Conservation (phyloP, 2,888 invertebrate genomes). For the Drosophila meridiana region DNA sequence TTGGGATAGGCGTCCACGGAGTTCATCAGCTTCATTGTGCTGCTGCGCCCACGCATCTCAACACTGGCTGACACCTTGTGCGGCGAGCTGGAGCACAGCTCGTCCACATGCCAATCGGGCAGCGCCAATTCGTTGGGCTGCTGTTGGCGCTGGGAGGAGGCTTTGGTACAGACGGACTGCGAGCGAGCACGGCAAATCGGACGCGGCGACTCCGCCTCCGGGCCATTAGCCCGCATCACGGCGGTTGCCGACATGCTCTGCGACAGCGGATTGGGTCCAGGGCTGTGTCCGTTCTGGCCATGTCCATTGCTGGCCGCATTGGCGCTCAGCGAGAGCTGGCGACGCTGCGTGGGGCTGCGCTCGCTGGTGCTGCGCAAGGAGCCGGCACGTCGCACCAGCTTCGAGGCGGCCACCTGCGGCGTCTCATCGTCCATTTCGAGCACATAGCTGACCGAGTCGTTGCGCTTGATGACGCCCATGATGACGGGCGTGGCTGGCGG, state of each 20-base stretch:
- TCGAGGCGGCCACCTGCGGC: slow-evolving; percentile 90
- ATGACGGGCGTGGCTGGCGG: slow-evolving; percentile 90
- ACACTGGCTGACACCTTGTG: slow-evolving; percentile 25
- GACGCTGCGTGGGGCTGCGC: slow-evolving; percentile 83
- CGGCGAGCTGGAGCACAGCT: slow-evolving; percentile 70
- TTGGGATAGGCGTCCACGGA: slow-evolving; percentile 82
- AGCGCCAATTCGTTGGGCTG: slow-evolving; percentile 38
- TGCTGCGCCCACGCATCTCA: slow-evolving; percentile 67
- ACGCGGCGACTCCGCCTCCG: slow-evolving; percentile 62
- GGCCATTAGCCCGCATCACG: slow-evolving; percentile 79
- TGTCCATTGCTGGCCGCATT: slow-evolving; percentile 58
- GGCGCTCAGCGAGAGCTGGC: slow-evolving; percentile 82
- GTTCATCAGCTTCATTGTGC: slow-evolving; percentile 80
- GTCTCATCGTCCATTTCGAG: slow-evolving; percentile 91
- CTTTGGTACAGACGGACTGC: slow-evolving; percentile 84
- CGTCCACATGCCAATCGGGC: slow-evolving; percentile 53
- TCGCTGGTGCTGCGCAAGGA: slow-evolving; percentile 87
- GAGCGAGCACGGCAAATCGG: slow-evolving; percentile 85
- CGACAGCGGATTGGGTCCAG: slow-evolving; percentile 82
- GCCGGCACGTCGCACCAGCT: slow-evolving; percentile 89
- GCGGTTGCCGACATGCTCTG: slow-evolving; percentile 87
- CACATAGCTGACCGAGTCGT: slow-evolving; percentile 94
- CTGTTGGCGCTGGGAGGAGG: slow-evolving; percentile 43
- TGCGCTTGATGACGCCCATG: slow-evolving; percentile 93
- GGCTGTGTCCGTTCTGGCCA: slow-evolving; percentile 10